A percentile compares a stretch with the other conserved stretches of the same genome.
Evolutionary conservation across 2,888 invertebrate species (phyloP).

Genomic region (Crossocerus cetratus): DNA sequence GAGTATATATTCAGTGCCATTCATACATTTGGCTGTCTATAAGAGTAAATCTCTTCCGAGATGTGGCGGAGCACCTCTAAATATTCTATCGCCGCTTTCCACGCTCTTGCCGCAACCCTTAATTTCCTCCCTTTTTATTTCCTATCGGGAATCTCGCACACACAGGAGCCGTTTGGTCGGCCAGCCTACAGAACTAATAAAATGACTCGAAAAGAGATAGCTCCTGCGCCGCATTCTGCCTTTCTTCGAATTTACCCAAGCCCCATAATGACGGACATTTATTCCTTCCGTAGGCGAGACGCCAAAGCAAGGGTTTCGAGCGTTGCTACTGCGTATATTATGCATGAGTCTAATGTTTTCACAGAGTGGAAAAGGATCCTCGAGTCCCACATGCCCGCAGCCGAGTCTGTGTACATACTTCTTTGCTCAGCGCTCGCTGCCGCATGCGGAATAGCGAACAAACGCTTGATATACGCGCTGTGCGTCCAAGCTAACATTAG

Average conservation of each 20-base stretch:
- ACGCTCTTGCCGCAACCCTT: not conserved
- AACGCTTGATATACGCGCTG: too few relatives aligned
- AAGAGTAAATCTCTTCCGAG: too few relatives aligned
- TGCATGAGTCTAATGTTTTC: conserved; percentile 42
- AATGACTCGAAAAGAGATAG: conserved; percentile 32
- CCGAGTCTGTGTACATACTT: conserved; percentile 16
- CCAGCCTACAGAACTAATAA: conserved; percentile 21
- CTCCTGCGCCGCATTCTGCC: not conserved
- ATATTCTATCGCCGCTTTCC: not conserved
- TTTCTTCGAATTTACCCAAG: conserved; percentile 38
- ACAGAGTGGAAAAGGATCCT: conserved; percentile 39
- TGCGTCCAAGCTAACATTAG: too few relatives aligned
- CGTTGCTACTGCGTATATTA: conserved; percentile 32
- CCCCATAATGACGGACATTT: conserved; percentile 30
- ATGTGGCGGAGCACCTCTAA: too few relatives aligned
- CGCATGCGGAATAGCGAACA: too few relatives aligned
- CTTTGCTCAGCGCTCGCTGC: conserved; percentile 9
- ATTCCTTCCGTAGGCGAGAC: conserved; percentile 43
- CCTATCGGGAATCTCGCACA: not conserved
- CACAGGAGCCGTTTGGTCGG: conserved; percentile 13
- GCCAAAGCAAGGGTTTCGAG: conserved; percentile 45
- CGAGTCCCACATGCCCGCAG: conserved; percentile 20
- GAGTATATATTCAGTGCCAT: too few relatives aligned
- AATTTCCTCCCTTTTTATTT: not conserved
- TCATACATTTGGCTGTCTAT: too few relatives aligned